Evolutionary conservation across 2,888 invertebrate genomes (phyloP).

Genomic region (Agapetus fuscipes): DNA sequence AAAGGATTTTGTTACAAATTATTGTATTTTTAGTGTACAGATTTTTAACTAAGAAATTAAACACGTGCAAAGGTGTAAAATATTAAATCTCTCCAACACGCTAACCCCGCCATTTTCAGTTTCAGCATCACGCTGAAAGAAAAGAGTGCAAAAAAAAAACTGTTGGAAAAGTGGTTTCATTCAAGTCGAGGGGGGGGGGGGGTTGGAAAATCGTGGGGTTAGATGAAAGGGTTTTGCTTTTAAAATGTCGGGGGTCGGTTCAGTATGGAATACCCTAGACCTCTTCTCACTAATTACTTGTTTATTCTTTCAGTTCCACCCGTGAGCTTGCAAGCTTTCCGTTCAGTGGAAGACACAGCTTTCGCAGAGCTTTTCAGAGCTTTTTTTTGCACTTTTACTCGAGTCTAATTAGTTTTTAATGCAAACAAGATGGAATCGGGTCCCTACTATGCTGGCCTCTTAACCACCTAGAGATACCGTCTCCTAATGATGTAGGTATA

Average conservation of each 20-base stretch:
- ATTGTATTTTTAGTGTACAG: too few species aligned
- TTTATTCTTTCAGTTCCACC: constrained; percentile 2
- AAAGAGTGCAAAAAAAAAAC: neutral
- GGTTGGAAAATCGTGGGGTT: too few species aligned
- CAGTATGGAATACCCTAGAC: too few species aligned
- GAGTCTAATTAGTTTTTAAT: constrained; percentile 15
- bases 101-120: too few species aligned
- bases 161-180: neutral
- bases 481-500: too few species aligned
- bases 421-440: constrained; percentile 5
- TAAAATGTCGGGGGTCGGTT: neutral
- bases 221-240: neutral
- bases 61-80: too few species aligned
- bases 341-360: neutral
- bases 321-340: neutral
- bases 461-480: too few species aligned
- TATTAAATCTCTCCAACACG: too few species aligned
- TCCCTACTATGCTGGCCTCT: too few species aligned
- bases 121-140: too few species aligned
- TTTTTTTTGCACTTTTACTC: constrained; percentile 2
- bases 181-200: neutral
- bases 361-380: neutral
- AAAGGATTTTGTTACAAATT: too few species aligned
- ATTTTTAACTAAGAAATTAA: too few species aligned
- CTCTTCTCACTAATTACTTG: constrained; percentile 7